Conservation (phyloP, 53 echinoderm and acorn worm genomes). For the Holothuria leucospilota region DNA sequence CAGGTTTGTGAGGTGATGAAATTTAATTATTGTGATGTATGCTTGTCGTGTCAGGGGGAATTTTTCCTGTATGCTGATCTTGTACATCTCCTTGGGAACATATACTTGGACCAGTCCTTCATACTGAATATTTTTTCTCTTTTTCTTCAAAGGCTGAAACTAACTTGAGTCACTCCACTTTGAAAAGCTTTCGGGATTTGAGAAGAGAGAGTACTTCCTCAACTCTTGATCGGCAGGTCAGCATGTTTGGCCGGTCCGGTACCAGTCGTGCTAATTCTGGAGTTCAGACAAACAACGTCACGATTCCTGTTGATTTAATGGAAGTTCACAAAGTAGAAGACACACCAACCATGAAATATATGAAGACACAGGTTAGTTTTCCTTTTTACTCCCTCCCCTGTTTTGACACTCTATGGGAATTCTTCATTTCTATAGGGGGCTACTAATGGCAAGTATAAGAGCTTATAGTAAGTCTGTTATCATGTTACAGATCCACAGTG, state of each 20-base stretch:
- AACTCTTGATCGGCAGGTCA: constrained; percentile 90
- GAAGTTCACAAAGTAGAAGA: constrained; percentile 81
- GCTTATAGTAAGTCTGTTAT: too few relatives aligned
- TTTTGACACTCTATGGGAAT: too few relatives aligned
- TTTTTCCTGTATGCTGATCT: too few relatives aligned
- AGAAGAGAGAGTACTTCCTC: constrained; percentile 92
- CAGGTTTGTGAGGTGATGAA: too few relatives aligned
- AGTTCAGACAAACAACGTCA: constrained; percentile 71
- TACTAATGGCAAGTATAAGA: too few relatives aligned
- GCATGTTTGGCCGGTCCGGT: constrained; percentile 76
- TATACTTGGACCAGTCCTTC: too few relatives aligned
- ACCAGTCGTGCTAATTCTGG: constrained; percentile 92
- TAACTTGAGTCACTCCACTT: constrained; percentile 76
- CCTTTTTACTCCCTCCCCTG: too few relatives aligned
- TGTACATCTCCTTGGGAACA: too few relatives aligned
- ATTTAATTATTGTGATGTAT: too few relatives aligned
- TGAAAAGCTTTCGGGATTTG: constrained; percentile 88
- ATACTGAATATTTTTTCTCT: background rate
- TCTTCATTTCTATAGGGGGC: too few relatives aligned
- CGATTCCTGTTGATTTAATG: constrained; percentile 81
- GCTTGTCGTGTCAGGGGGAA: too few relatives aligned
- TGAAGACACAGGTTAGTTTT: constrained; percentile 82
- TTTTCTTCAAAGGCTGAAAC: constrained; percentile 67
- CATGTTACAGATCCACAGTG: too few relatives aligned
- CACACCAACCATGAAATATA: constrained; percentile 81